A percentile compares a stretch with the other conserved stretches of the same genome.
Conservation (phyloP, 2,113 vertebrate genomes). For the Vulpes lagopus region DNA sequence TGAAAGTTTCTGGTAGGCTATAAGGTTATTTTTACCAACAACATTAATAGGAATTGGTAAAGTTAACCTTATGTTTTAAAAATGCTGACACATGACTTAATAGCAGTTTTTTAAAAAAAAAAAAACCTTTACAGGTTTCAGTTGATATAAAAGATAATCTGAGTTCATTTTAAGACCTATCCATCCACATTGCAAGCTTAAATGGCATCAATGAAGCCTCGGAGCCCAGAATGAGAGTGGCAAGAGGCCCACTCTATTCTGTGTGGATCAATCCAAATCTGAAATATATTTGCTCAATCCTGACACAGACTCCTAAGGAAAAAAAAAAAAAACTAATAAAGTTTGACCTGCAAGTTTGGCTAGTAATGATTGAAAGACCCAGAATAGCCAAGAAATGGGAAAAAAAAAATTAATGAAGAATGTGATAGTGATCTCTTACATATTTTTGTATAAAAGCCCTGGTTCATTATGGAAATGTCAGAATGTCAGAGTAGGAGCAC, state of each 20-base stretch:
- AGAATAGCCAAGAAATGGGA: neutral
- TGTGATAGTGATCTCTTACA: neutral
- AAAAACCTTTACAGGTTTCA: neutral
- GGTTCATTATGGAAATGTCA: neutral
- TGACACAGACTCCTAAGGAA: neutral
- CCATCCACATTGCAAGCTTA: neutral
- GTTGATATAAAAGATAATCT: neutral
- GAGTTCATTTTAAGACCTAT: neutral
- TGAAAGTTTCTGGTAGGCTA: neutral
- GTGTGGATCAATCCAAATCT: neutral
- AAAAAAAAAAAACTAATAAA: neutral
- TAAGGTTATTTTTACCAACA: neutral
- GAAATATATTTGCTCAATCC: neutral
- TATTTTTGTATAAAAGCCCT: neutral
- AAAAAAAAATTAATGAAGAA: neutral
- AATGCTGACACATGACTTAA: neutral
- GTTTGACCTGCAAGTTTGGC: neutral
- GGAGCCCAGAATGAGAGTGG: neutral
- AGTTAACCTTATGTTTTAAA: neutral
- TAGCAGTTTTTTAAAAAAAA: neutral
- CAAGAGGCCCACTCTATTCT: neutral
- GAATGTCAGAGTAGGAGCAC: neutral
- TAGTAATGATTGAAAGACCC: neutral
- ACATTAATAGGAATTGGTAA: neutral
- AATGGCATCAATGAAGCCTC: neutral